Evolutionary conservation across 2,888 invertebrate genomes (phyloP), one percentile per base, ranked within the genome.

Genomic region (Neuroscelio doddi): DNA sequence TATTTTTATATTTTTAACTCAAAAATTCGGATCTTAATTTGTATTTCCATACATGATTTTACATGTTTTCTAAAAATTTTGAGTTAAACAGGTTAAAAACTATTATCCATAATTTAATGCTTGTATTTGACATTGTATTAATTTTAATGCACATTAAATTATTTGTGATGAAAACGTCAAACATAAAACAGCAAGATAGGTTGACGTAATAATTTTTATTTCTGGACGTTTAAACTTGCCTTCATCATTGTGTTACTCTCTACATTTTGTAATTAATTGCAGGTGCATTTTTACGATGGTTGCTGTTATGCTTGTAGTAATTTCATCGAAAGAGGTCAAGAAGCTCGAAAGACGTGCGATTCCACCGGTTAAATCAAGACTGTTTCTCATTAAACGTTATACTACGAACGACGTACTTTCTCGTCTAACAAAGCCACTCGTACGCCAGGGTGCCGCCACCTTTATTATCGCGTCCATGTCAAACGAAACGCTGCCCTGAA

Each of bases 251-350:
- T n/a, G n/a, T n/a, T n/a, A n/a, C 26, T 4, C 5, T 59, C 51
- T 59, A 41, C 64, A 64, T 64, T 47, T 47, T 44, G 56, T 56
- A 59, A 65, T 65, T 65, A 65, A 65, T 65, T 59, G 52, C 59
- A 44, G 56, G 27, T 50, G 56, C 65, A 61, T 65, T 65, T 65
- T 65, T 59, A 65, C 56, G 65, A 56, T 59, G 52, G 44, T 36
- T 41, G 15, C n/a, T n/a, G n/a, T n/a, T n/a, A 55, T 29, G 27
- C 39, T 29, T 36, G 59, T 42, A 47, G 59, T 39, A 47, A 61
- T 61, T 65, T 61, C 55, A 50, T 16, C 50, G 26, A 39, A 44
- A 27, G 57, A 17, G 15, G 61, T 52, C 65, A 56, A 56, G 62
- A 51, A 47, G 36, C 53, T 32, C 29, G 49, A 32, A 46, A 44